phyloP scores from a whole-genome alignment of 2,797 vertebrate species.

The Silurus aristotelis region DNA sequence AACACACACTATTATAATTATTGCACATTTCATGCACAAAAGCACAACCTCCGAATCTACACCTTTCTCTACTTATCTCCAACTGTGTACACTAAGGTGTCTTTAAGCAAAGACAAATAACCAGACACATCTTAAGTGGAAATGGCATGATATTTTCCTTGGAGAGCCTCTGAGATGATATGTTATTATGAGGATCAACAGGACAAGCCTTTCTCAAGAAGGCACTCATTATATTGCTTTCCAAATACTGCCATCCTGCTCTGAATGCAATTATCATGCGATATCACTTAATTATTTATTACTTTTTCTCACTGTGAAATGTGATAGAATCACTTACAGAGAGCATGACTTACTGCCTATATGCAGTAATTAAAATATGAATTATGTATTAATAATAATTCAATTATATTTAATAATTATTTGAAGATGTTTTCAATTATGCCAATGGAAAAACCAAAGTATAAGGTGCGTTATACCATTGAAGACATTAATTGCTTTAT shows the following conservation, averaged over 20 bases:
- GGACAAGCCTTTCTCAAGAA: slow-evolving; percentile 5
- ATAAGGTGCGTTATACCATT: not conserved
- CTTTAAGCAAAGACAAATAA: slow-evolving; percentile 2
- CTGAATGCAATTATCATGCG: slow-evolving; percentile 18
- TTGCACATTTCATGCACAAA: not conserved
- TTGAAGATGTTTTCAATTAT: not conserved
- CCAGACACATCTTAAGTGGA: not conserved
- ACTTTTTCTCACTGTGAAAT: not conserved
- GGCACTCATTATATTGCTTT: slow-evolving; percentile 18
- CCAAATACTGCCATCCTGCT: slow-evolving; percentile 20
- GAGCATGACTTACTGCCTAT: not conserved
- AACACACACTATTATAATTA: not conserved
- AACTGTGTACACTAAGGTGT: slow-evolving; percentile 1
- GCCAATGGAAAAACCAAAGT: not conserved
- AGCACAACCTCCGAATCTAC: not conserved
- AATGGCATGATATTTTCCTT: slow-evolving; percentile 3
- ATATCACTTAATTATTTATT: slow-evolving; percentile 21
- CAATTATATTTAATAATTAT: not conserved
- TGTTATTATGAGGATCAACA: slow-evolving; percentile 6
- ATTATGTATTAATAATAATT: not conserved
- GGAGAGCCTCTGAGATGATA: slow-evolving; percentile 1
- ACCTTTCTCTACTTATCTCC: not conserved
- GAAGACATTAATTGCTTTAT: not conserved
- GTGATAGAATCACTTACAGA: too few relatives aligned
- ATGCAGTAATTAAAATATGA: not conserved